These are phyloP conservation scores for Hyphantria cunea DNA, from an alignment of 1,140 invertebrate genomes.

Conservation along the genomic window DNA sequence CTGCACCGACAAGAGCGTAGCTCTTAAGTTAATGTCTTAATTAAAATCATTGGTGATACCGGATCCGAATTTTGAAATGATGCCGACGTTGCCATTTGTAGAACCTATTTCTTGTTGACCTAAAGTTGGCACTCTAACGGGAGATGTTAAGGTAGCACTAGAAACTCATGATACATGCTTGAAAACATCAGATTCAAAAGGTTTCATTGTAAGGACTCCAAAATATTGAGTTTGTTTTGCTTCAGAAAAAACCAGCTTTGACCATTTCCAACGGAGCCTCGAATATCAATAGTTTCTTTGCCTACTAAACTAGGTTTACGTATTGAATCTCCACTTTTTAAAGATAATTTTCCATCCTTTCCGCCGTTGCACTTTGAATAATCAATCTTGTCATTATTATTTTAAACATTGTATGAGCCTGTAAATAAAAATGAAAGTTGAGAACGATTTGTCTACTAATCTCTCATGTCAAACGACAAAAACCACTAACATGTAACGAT, in stretches of 20 bases:
- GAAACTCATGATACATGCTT: background rate
- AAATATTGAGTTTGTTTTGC: background rate
- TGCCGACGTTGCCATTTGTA: background rate
- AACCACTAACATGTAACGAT: slow-evolving; percentile 41
- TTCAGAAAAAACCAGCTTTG: background rate
- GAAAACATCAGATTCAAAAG: too few relatives aligned
- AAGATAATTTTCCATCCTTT: slow-evolving; percentile 13
- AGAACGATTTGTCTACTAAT: slow-evolving; percentile 67
- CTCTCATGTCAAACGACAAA: slow-evolving; percentile 57
- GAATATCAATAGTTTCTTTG: background rate
- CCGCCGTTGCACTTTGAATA: background rate
- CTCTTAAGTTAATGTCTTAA: too few relatives aligned
- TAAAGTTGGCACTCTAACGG: slow-evolving; percentile 2
- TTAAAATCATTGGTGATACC: too few relatives aligned
- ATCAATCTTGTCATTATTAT: slow-evolving; percentile 50
- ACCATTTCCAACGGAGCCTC: too few relatives aligned
- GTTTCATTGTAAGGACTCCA: too few relatives aligned
- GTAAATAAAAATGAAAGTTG: slow-evolving; percentile 78
- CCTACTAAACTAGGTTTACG: too few relatives aligned
- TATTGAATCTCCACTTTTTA: background rate
- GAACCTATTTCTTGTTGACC: background rate
- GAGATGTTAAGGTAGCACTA: background rate
- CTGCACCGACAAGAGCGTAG: too few relatives aligned
- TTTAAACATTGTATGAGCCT: slow-evolving; percentile 74
- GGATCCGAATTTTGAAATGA: too few relatives aligned